Evolutionary conservation across 2,797 vertebrate genomes (phyloP), one percentile per base, ranked within the genome.

Genomic region (Cichlasoma orientale): DNA sequence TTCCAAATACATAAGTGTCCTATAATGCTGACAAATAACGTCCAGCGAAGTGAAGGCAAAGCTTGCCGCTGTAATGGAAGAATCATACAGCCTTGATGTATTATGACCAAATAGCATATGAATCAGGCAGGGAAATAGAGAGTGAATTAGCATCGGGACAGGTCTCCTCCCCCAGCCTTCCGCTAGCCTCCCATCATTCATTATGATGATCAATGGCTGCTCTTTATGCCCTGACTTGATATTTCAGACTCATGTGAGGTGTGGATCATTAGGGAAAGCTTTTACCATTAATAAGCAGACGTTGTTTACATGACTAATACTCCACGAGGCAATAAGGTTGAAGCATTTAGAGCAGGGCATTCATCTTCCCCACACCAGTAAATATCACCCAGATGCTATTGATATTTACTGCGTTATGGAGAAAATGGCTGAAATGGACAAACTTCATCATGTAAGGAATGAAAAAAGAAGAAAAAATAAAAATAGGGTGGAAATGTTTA

Each of bases 181-280:
- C 66, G 19, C 82, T 86, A 80, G 90, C 87, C 84, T 91, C 89
- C 89, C 85, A 92, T 93, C 93, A 94, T 93, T 93, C 85, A 90
- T 94, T 93, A 92, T 73, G 75, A 94, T 94, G 94, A 94, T 93
- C 86, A 91, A 94, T 91, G 78, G 78, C 84, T 89, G 89, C 90
- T 93, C 90, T 93, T 93, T 94, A 91, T 90, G 74, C 69, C 89
- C 91, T 85, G 92, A 91, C 93, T 92, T 93, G 93, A 93, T 94
- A 94, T 94, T 94, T 94, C 93, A 93, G 92, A 89, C 91, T 90
- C 91, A 91, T 92, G 93, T 84, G 91, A 92, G 92, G 90, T 92
- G 89, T 92, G 92, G 88, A 89, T 94, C 93, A 95, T 95, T 94
- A 95, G 92, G 86, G 86, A 93, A 92, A 93, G 92, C 94, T 93